A percentile compares a stretch with the other conserved stretches of the same genome.
These are phyloP conservation scores for Holocentrus rufus DNA, from an alignment of 2,797 vertebrate genomes.

Conservation along the genomic window DNA sequence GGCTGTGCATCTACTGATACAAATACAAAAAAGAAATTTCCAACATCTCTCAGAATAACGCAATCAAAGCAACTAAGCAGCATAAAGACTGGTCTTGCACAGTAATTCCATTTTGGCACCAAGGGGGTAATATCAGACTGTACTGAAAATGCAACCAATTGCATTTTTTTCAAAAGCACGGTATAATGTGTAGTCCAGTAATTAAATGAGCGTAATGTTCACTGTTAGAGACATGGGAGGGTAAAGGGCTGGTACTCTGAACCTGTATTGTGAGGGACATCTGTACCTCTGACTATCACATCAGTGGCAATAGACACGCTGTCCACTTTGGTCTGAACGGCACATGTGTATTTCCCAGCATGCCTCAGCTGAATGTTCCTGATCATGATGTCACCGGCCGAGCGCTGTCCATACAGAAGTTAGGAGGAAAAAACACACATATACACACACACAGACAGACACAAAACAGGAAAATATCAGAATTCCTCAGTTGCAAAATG, in stretches of 20 bases:
- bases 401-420: conserved; percentile 84
- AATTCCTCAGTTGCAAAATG: conserved; percentile 12
- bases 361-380: conserved; percentile 96
- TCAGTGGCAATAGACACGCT: conserved; percentile 92
- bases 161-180: no score
- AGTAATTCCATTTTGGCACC: no score
- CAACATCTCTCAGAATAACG: no score
- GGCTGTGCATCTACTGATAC: no score
- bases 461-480: background rate
- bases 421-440: conserved; percentile 10
- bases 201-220: background rate
- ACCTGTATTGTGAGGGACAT: background rate
- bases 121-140: no score
- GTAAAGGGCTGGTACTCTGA: background rate
- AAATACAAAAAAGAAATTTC: no score
- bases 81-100: no score
- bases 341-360: conserved; percentile 95
- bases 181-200: background rate
- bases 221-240: background rate
- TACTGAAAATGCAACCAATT: no score
- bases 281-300: conserved; percentile 93
- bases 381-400: conserved; percentile 97
- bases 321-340: conserved; percentile 96
- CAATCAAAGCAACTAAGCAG: no score
- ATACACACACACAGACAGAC: background rate